Evolutionary conservation across 2,888 invertebrate genomes (phyloP), one percentile per base, ranked within the genome.

Genomic region (Ferdinandea cuprea): DNA sequence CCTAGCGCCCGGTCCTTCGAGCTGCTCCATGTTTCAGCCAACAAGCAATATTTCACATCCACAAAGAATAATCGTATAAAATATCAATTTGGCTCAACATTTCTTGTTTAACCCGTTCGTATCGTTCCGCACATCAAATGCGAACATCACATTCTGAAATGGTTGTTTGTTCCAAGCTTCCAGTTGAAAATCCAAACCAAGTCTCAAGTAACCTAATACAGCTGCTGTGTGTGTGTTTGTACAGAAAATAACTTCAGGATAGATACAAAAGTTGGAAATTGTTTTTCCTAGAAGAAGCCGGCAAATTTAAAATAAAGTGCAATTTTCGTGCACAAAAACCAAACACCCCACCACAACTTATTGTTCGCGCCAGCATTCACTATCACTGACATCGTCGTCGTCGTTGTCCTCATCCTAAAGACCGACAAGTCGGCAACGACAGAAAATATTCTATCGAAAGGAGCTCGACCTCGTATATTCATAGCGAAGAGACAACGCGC

Each of bases 11-110:
- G n/a, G 8, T 42, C 42, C 42, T 42, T 17, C 42, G 17, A 17
- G 42, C 15, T 42, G 9, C 7, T 3, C 13, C 54, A 46, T 74
- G 68, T 69, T 58, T 25, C 30, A 25, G 40, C 25, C 48, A 52
- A 76, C 32, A 46, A 76, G 58, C 71, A 81, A 81, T 81, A 76
- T 81, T 76, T 76, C 59, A 65, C 65, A 71, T 54, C 37, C 71
- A 58, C 42, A 61, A 81, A 71, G 40, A 59, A 71, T 81, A 81
- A 81, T 81, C 65, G 71, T 59, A 81, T 81, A 65, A 76, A 81
- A 81, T 76, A 76, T 81, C 81, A 81, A 81, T 81, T 81, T 81
- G 52, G 30, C 52, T 71, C 58, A 30, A 59, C 11, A 19, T 44
- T 65, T 59, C 50, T 63, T 42, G 7, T 56, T 44, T 58, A 56